A percentile compares a stretch with the other conserved stretches of the same genome.
Evolutionary conservation across 2,888 invertebrate genomes (phyloP).

Genomic region (Emmelina monodactyla): DNA sequence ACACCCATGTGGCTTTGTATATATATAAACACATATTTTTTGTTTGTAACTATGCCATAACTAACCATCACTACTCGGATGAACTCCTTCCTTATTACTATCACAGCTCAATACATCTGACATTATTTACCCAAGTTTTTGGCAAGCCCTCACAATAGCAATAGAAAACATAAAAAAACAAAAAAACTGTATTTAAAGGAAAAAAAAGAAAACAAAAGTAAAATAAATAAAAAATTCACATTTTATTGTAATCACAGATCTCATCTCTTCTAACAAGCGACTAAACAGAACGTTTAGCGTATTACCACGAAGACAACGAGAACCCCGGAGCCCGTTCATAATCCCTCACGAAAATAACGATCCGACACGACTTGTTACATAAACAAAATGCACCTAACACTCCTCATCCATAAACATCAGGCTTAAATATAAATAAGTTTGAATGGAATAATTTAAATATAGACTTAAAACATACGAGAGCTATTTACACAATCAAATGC

Average conservation of each 20-base stretch:
- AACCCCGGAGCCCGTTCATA: not conserved
- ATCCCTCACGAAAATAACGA: not conserved
- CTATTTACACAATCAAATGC: conserved; percentile 52
- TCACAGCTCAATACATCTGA: too few relatives aligned
- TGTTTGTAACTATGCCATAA: too few relatives aligned
- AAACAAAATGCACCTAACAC: not conserved
- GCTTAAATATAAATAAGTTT: conserved; percentile 21
- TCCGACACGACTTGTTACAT: not conserved
- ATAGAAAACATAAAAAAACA: conserved; percentile 14
- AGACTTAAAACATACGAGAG: conserved; percentile 42
- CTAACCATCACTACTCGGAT: too few relatives aligned
- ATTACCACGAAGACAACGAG: not conserved
- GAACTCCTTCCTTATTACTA: too few relatives aligned
- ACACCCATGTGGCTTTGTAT: too few relatives aligned
- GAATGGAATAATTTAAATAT: conserved; percentile 30
- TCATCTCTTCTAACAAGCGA: conserved; percentile 22
- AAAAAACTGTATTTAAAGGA: conserved; percentile 15
- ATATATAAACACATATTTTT: too few relatives aligned
- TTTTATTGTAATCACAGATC: conserved; percentile 58
- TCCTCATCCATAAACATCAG: conserved; percentile 17
- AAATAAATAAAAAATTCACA: conserved; percentile 34
- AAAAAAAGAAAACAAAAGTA: conserved; percentile 22
- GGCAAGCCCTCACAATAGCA: conserved; percentile 10
- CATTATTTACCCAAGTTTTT: too few relatives aligned
- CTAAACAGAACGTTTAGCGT: conserved; percentile 19